Percentiles rank a stretch among this genome's conserved stretches.
phyloP scores from a whole-genome alignment of 2,113 vertebrate genomes.

The Rhegmatorhina hoffmannsi region DNA sequence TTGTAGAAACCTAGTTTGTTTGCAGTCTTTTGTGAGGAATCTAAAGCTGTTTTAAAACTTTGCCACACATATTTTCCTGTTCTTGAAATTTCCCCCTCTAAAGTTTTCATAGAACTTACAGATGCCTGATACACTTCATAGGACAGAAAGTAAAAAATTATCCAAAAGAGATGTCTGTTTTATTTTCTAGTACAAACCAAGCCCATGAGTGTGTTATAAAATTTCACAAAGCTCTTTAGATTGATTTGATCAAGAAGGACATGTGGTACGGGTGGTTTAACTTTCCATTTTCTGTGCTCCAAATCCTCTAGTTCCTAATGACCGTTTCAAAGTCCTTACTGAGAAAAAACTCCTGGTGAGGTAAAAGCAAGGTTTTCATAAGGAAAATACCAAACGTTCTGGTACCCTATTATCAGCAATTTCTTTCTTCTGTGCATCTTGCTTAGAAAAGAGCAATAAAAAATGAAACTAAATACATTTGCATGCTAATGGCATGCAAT shows the following conservation, averaged over 20 bases:
- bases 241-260: neutral
- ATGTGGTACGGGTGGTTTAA: neutral
- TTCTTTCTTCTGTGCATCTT: neutral
- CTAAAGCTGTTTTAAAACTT: neutral
- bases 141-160: neutral
- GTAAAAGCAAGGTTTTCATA: neutral
- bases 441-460: neutral
- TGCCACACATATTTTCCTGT: fast-evolving
- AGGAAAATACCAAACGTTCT: neutral
- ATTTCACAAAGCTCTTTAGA: neutral
- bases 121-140: neutral
- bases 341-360: neutral
- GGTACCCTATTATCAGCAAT: neutral
- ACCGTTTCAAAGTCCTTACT: neutral
- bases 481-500: neutral
- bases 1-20: neutral
- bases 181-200: neutral
- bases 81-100: neutral
- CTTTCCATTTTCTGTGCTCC: neutral
- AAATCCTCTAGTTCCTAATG: neutral
- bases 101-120: neutral
- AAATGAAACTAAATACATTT: neutral
- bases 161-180: neutral
- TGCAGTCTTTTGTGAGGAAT: neutral
- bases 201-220: neutral